Evolutionary conservation across 2,113 vertebrate species (phyloP).

Genomic region (Corynorhinus townsendii): DNA sequence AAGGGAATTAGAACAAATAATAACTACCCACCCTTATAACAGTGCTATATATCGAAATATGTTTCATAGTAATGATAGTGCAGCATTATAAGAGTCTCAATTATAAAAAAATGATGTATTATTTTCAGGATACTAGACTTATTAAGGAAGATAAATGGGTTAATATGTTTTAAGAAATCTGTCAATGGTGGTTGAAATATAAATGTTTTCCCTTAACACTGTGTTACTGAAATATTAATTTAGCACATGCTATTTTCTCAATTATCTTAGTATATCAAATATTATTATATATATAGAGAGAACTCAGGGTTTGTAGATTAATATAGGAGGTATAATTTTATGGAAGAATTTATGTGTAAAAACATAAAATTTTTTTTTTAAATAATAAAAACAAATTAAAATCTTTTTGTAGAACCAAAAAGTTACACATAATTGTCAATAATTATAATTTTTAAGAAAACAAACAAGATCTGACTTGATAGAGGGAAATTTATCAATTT

Average conservation of each 20-base stretch:
- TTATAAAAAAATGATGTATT: not conserved
- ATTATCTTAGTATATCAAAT: not conserved
- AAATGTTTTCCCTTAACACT: not conserved
- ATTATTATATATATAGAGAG: not conserved
- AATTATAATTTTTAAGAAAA: not conserved
- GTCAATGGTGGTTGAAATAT: not conserved
- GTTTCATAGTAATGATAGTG: not conserved
- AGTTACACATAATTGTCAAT: not conserved
- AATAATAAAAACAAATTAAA: not conserved
- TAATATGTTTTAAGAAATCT: not conserved
- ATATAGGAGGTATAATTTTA: not conserved
- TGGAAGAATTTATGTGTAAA: not conserved
- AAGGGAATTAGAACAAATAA: not conserved
- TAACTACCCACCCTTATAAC: not conserved
- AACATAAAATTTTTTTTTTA: not conserved
- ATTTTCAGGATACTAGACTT: not conserved
- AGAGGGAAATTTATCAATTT: not conserved
- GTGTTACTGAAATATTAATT: not conserved
- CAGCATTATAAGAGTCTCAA: not conserved
- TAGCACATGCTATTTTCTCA: not conserved
- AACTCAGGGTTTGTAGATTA: not conserved
- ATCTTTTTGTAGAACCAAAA: not conserved
- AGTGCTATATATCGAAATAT: not conserved
- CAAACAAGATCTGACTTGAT: not conserved
- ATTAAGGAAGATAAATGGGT: not conserved